Base-by-base conservation (phyloP, 1,140 invertebrate genomes). In the Archivesica marissinica region DNA sequence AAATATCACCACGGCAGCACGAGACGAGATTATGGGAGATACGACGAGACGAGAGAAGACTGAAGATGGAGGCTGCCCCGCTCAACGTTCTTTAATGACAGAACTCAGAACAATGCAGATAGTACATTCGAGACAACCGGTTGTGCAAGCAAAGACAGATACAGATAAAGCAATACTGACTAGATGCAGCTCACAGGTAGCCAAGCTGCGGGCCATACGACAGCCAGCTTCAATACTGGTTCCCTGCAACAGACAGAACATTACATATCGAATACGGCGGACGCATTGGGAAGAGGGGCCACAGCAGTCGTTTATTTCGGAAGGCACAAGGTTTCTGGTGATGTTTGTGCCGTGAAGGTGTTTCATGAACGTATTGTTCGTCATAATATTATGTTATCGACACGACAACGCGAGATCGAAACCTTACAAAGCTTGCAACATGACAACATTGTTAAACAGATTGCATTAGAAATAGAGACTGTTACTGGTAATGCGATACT, bases 181-280 rank as follows among this genome's bases (percentile, higher is more conserved):
- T n/a, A 56, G 52, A 56, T 56, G 52, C 52, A 56, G 28, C 6
- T 7, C 20, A 56, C 52, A 2, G 52, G 52, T 13, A 41, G 54
- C 4, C 20, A 23, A 52, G 33, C 13, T 38, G 75, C 9, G 13
- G 44, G 20, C 4, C 28, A 54, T 23, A 20, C 30, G 17, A 33
- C 17, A 15, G 4, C 28, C 38, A 41, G 20, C 39, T 28, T 79
- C 28, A 86, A 74, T n/a, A 68, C 76, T 0, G 70, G 54, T 28
- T 35, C 47, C 35, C 44, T 81, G 35, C 75, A 76, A 33, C 78
- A 68, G 30, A 66, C 85, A 39, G 72, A 82, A 15, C 59, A 70
- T 17, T 99, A 98, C 95, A 97, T 99, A 30, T 99, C 98, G 98
- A 98, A 97, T 92, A 98, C 97, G 0, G 98, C 97, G 4, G 98